These are phyloP conservation scores for Sebastes kiyomatsui DNA, from an alignment of 2,797 vertebrate species.

Conservation along the genomic window DNA sequence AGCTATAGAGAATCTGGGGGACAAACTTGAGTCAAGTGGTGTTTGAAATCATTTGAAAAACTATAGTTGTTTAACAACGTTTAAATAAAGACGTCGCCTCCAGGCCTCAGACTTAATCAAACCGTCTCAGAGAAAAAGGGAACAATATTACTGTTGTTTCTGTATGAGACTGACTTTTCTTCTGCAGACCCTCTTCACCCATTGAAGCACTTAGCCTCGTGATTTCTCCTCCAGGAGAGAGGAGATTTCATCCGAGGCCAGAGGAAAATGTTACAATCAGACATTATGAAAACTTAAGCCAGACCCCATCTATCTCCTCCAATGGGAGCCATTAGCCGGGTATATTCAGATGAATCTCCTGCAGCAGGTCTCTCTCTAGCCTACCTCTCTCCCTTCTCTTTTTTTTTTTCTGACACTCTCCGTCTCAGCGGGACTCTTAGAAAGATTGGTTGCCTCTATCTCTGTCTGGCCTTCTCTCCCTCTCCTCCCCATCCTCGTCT, in stretches of 20 bases:
- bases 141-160: conserved; percentile 12
- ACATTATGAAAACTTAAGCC: conserved; percentile 39
- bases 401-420: conserved; percentile 29
- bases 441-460: conserved; percentile 61
- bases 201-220: neutral
- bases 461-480: conserved; percentile 40
- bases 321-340: conserved; percentile 54
- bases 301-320: conserved; percentile 34
- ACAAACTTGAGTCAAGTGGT: conserved; percentile 28
- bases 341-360: conserved; percentile 57
- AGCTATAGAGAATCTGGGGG: conserved; percentile 9
- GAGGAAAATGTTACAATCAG: conserved; percentile 37
- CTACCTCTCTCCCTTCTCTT: conserved; percentile 4
- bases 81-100: conserved; percentile 27
- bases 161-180: neutral
- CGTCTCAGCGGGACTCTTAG: conserved; percentile 59
- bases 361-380: conserved; percentile 29
- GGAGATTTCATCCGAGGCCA: conserved; percentile 13
- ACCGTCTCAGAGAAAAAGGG: neutral
- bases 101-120: conserved; percentile 35
- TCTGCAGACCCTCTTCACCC: neutral
- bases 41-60: conserved; percentile 35
- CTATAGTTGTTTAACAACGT: conserved; percentile 18
- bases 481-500: neutral
- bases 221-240: conserved; percentile 5